A percentile compares a stretch with the other conserved stretches of the same genome.
phyloP scores from a whole-genome alignment of 2,888 invertebrate genomes.

The Patella caerulea region DNA sequence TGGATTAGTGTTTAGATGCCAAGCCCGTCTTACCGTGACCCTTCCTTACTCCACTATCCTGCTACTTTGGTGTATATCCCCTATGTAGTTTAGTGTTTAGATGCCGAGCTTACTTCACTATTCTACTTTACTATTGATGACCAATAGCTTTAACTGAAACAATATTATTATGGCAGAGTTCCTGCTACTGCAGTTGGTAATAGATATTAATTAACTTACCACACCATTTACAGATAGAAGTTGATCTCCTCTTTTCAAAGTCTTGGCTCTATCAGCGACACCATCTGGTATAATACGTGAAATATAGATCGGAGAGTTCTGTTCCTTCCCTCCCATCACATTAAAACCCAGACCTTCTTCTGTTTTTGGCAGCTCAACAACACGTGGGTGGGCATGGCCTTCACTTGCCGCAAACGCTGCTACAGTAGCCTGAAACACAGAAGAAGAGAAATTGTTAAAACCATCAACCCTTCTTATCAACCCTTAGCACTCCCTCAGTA shows the following conservation, averaged over 20 bases:
- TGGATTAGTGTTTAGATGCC: too few species aligned
- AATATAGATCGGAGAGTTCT: conserved; percentile 99
- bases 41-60: too few species aligned
- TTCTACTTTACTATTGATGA: too few species aligned
- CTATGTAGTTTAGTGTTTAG: too few species aligned
- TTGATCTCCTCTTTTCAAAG: conserved; percentile 97
- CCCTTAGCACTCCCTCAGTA: too few species aligned
- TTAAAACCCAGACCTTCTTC: conserved; percentile 99
- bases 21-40: too few species aligned
- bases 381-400: conserved; percentile 98
- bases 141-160: background rate
- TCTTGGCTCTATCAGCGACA: conserved; percentile 97
- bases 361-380: conserved; percentile 98
- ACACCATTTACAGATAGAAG: conserved; percentile 98
- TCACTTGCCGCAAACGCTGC: conserved; percentile 91
- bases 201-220: conserved; percentile 74
- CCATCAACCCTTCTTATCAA: too few species aligned
- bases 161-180: too few species aligned
- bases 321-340: conserved; percentile 99
- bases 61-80: too few species aligned
- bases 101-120: too few species aligned
- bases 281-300: conserved; percentile 99
- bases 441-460: background rate
- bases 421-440: conserved; percentile 81
- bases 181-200: too few species aligned